phyloP scores from a whole-genome alignment of 1,140 invertebrate genomes.

The Pararge aegeria region DNA sequence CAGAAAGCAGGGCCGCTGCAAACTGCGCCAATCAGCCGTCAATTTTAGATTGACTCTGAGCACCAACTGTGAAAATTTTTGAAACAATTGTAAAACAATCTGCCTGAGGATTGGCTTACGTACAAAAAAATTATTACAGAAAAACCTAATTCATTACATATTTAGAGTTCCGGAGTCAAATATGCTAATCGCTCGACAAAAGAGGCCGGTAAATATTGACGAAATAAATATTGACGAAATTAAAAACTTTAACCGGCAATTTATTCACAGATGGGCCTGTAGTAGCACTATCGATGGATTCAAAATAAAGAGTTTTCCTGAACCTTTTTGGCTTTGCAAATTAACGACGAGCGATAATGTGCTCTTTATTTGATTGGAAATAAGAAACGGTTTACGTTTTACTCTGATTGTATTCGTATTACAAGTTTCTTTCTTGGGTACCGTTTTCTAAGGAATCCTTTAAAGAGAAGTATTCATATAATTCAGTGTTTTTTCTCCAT shows the following conservation, averaged over 20 bases:
- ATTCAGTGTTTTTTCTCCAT: too few species aligned
- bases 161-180: too few species aligned
- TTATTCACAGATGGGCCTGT: background rate
- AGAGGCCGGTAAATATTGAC: background rate
- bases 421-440: background rate
- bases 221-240: background rate
- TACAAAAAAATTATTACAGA: too few species aligned
- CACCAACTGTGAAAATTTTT: too few species aligned
- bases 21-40: too few species aligned
- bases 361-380: conserved; percentile 19
- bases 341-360: background rate
- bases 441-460: background rate
- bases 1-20: too few species aligned
- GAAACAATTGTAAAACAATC: too few species aligned
- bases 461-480: background rate
- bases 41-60: too few species aligned
- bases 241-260: background rate
- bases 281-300: background rate
- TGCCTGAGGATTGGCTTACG: too few species aligned
- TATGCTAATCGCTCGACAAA: too few species aligned
- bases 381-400: conserved; percentile 18
- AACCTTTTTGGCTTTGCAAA: conserved; percentile 3
- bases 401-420: conserved; percentile 19
- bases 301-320: background rate
- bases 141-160: too few species aligned